Evolutionary conservation across 2,113 vertebrate species (phyloP).

Genomic region (Gallinago jamesoni): DNA sequence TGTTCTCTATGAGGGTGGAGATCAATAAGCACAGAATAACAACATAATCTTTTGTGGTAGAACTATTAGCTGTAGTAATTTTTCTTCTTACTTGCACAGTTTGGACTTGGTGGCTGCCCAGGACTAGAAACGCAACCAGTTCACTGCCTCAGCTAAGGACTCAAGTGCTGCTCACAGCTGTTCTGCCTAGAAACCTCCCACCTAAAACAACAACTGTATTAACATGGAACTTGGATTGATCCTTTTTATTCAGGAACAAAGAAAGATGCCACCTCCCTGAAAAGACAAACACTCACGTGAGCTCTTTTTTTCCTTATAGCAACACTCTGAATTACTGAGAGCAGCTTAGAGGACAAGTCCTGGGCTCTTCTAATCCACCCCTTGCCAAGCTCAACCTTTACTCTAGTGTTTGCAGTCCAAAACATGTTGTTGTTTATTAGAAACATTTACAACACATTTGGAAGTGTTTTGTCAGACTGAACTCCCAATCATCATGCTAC

Average conservation of each 20-base stretch:
- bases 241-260: not conserved
- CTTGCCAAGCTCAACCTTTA: not conserved
- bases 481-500: fast-evolving
- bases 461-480: not conserved
- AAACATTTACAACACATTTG: not conserved
- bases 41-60: not conserved
- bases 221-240: too few species aligned
- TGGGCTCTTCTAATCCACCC: too few species aligned
- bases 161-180: fast-evolving
- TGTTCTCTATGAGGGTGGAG: not conserved
- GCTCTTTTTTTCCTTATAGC: not conserved
- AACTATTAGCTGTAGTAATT: not conserved
- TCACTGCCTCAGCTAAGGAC: not conserved
- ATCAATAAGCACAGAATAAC: not conserved
- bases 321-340: not conserved
- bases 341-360: not conserved
- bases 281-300: not conserved
- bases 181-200: fast-evolving
- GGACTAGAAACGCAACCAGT: not conserved
- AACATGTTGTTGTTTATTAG: not conserved
- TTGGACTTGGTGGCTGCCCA: not conserved
- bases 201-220: not conserved
- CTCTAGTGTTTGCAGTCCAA: not conserved
- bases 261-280: not conserved
- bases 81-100: too few species aligned